Base-by-base conservation (phyloP, 2,113 vertebrate genomes). In the Malurus alboscapulatus region DNA sequence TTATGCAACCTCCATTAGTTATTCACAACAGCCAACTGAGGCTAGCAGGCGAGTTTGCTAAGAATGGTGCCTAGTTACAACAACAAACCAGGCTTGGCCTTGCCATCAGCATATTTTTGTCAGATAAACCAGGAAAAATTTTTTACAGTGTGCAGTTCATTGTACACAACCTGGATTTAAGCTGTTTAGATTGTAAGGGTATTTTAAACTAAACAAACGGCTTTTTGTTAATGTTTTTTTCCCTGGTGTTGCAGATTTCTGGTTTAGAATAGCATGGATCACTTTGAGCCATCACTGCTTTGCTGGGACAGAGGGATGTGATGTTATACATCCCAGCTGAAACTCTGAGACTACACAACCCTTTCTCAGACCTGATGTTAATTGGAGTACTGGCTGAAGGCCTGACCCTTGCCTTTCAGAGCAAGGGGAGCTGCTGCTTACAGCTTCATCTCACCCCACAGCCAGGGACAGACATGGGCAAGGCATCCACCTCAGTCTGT, bases 201-300 rank as follows among this genome's bases (percentile, higher is more conserved):
- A 84, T 87, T 94, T 92, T 73, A 91, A 93, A 68, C 57, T 57
- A 92, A 96, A 75, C 87, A 92, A 94, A 82, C 58, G 63, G 54
- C 84, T 92, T 96, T 94, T 87, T 94, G 81, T 94, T 89, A 92
- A 71, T 3, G 5, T 92, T 89, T 38, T 38, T 89, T 84, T 82
- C 82, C 84, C 80, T 65, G 47, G 58, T 48, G 1, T 57, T 91
- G 87, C 87, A 94, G 65, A 80, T 95, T 88, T 90, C 90, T 63
- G 62, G 42, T 87, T 81, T 89, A 88, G 83, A 89, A 73, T 32
- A 58, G 42, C 63, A 25, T 19, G 12, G 42, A 58, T 47, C 26
- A 20, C 87, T 87, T 42, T 26, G 32, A 84, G n/a, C 57, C 40
- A 75, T 40, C 29, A 34, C 42, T 2, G 7, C 74, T 85, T 38